Evolutionary conservation across 2,888 invertebrate species (phyloP).

Genomic region (Rhingia campestris): DNA sequence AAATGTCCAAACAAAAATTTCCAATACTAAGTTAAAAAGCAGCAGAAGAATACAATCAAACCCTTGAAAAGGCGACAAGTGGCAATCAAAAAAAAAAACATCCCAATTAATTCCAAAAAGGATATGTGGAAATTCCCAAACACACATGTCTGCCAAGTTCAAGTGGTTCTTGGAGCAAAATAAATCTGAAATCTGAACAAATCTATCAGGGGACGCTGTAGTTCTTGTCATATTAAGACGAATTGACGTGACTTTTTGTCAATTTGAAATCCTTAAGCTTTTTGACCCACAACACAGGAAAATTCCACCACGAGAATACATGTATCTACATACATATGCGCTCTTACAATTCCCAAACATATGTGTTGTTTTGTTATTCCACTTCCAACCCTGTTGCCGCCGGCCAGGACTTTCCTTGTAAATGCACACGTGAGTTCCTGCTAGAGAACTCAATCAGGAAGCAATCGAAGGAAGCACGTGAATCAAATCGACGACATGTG

Average conservation of each 20-base stretch:
- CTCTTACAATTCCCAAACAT: constrained; percentile 16
- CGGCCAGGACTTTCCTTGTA: constrained; percentile 11
- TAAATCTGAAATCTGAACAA: neutral
- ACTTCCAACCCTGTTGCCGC: constrained; percentile 12
- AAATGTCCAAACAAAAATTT: neutral
- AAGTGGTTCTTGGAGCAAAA: constrained; percentile 19
- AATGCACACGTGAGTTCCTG: constrained; percentile 73
- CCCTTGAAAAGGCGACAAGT: constrained; percentile 9
- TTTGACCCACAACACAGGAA: constrained; percentile 15
- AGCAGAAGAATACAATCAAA: neutral
- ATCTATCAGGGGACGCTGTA: neutral
- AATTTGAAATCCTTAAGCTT: constrained; percentile 33
- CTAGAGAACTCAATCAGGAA: constrained; percentile 75
- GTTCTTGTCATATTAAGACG: neutral
- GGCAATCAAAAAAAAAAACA: constrained; percentile 20
- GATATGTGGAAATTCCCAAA: neutral
- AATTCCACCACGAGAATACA: neutral
- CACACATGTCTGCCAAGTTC: constrained; percentile 26
- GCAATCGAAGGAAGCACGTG: constrained; percentile 75
- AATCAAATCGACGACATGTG: constrained; percentile 73
- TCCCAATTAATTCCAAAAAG: constrained; percentile 25
- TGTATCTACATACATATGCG: constrained; percentile 13
- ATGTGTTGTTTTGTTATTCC: neutral
- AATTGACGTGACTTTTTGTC: constrained; percentile 49
- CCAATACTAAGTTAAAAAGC: neutral